Percentiles rank a stretch among this genome's conserved stretches.
Conservation (phyloP, 1,140 invertebrate genomes). For the Thaumetopoea pityocampa region DNA sequence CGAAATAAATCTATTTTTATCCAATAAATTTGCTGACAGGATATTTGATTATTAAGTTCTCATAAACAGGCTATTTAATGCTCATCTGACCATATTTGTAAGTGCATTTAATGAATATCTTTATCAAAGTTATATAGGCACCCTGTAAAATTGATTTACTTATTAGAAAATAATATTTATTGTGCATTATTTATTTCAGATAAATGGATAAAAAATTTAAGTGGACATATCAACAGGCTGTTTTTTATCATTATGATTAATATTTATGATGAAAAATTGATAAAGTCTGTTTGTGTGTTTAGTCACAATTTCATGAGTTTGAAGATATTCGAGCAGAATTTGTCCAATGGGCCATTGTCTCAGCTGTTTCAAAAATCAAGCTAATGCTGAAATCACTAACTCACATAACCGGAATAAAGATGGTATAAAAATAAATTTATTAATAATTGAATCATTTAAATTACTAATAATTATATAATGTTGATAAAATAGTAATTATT, state of each 20-base stretch:
- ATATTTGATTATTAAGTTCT: too few relatives aligned
- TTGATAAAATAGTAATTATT: slow-evolving; percentile 19
- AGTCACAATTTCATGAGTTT: slow-evolving; percentile 46
- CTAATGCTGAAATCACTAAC: slow-evolving; percentile 76
- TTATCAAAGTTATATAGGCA: too few relatives aligned
- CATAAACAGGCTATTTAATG: too few relatives aligned
- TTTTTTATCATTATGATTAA: slow-evolving; percentile 65
- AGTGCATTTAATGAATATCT: too few relatives aligned
- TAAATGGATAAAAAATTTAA: slow-evolving; percentile 30
- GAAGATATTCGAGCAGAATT: slow-evolving; percentile 39
- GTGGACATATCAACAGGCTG: slow-evolving; percentile 19
- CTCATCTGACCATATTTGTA: too few relatives aligned
- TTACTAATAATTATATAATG: not conserved
- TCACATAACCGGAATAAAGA: slow-evolving; percentile 78
- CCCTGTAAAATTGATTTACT: too few relatives aligned
- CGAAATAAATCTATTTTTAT: too few relatives aligned
- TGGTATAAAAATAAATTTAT: slow-evolving; percentile 60
- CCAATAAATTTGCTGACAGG: too few relatives aligned
- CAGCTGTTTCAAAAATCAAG: slow-evolving; percentile 84
- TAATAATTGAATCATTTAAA: not conserved
- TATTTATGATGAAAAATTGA: slow-evolving; percentile 46
- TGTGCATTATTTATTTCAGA: slow-evolving; percentile 33
- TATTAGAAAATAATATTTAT: too few relatives aligned
- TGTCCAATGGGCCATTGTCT: slow-evolving; percentile 88
- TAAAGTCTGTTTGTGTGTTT: slow-evolving; percentile 36